Conservation (phyloP, 2,113 vertebrate species). For the Platysteira castanea region DNA sequence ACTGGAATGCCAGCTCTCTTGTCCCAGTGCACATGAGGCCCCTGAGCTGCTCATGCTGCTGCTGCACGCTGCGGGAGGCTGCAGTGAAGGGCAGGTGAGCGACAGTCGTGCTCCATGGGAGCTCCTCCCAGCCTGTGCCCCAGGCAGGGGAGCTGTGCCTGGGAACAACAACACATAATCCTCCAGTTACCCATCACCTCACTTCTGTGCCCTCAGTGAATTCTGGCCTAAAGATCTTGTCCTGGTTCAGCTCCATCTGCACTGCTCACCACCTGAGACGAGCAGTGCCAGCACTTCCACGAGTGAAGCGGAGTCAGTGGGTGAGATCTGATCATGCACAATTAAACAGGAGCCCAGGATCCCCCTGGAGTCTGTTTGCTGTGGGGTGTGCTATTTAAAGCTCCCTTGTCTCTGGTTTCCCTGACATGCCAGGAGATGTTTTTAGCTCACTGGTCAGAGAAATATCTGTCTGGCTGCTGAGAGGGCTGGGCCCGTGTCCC, state of each 20-base stretch:
- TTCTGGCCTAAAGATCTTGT: neutral
- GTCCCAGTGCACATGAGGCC: rapidly evolving
- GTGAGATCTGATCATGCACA: neutral
- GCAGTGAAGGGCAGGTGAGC: neutral
- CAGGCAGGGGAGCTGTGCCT: neutral
- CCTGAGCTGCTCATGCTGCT: neutral
- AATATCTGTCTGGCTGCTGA: neutral
- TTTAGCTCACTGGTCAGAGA: neutral
- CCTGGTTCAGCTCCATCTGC: neutral
- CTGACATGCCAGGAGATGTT: neutral
- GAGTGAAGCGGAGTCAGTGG: rapidly evolving
- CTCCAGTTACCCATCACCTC: neutral
- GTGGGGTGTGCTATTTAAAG: neutral
- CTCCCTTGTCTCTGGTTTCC: neutral
- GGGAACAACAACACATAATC: neutral
- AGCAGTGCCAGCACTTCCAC: neutral
- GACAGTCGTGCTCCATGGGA: rapidly evolving
- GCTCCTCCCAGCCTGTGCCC: neutral
- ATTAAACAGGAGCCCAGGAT: neutral
- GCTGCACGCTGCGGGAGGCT: neutral
- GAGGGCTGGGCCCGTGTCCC: rapidly evolving
- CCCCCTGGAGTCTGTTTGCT: neutral
- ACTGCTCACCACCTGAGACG: rapidly evolving
- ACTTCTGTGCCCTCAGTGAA: neutral
- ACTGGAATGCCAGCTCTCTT: neutral